Conservation (phyloP, 2,888 invertebrate genomes). For the Tortrix viridana region DNA sequence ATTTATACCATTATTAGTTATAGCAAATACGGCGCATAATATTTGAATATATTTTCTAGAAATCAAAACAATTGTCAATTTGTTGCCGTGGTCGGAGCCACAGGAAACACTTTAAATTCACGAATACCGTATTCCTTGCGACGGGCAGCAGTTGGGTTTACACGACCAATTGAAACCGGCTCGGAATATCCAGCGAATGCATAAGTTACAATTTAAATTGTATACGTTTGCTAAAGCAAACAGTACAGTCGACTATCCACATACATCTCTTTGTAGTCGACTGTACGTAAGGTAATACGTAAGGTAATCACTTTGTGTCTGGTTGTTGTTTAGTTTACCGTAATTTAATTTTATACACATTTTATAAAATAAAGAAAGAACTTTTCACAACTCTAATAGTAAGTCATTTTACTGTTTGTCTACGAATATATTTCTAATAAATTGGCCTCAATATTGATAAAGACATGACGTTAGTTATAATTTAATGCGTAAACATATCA, state of each 20-base stretch:
- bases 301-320: too few species aligned
- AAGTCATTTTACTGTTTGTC: too few species aligned
- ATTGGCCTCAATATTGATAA: too few species aligned
- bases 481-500: too few species aligned
- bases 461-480: too few species aligned
- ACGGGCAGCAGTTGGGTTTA: conserved; percentile 11
- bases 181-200: not conserved
- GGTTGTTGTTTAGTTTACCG: not conserved
- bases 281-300: too few species aligned
- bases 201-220: not conserved
- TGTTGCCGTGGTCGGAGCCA: not conserved
- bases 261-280: too few species aligned
- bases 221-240: not conserved
- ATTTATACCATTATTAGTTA: not conserved
- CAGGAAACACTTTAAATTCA: conserved; percentile 2
- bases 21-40: not conserved
- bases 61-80: not conserved
- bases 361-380: too few species aligned
- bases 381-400: too few species aligned
- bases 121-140: not conserved
- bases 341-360: too few species aligned
- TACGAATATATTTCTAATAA: too few species aligned
- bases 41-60: not conserved
- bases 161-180: conserved; percentile 8
- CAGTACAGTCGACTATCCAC: too few species aligned